Evolutionary conservation across 1,140 invertebrate species (phyloP).

Genomic region (Aporrectodea caliginosa): DNA sequence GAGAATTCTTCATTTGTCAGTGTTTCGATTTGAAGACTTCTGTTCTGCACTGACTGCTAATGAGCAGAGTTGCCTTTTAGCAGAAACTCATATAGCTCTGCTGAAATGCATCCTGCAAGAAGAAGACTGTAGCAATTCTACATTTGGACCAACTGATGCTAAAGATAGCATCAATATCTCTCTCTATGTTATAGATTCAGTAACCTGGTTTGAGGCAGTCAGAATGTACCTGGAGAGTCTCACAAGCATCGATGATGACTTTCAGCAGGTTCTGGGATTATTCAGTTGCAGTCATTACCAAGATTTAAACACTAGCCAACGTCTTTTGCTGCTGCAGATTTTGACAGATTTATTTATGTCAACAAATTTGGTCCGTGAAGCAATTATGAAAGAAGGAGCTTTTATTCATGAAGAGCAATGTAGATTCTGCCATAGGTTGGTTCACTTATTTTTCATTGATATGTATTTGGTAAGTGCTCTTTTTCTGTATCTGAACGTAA

Average conservation of each 20-base stretch:
- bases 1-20: slow-evolving; percentile 80
- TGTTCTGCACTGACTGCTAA: slow-evolving; percentile 85
- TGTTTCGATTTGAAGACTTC: slow-evolving; percentile 93
- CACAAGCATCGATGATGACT: neutral
- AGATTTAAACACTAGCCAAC: slow-evolving; percentile 74
- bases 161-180: slow-evolving; percentile 94
- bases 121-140: slow-evolving; percentile 89
- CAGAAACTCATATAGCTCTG: slow-evolving; percentile 87
- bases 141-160: slow-evolving; percentile 90
- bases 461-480: too few species aligned
- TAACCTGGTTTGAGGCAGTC: slow-evolving; percentile 91
- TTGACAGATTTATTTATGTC: slow-evolving; percentile 88
- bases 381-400: slow-evolving; percentile 87
- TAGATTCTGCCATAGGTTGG: slow-evolving; percentile 74
- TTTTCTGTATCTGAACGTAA: too few species aligned
- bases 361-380: slow-evolving; percentile 87
- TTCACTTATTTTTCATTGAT: neutral
- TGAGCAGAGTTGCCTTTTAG: slow-evolving; percentile 82
- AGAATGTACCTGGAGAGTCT: slow-evolving; percentile 70
- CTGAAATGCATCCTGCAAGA: slow-evolving; percentile 85
- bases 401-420: slow-evolving; percentile 91
- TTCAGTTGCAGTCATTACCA: slow-evolving; percentile 43
- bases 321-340: slow-evolving; percentile 76
- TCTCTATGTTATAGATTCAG: slow-evolving; percentile 82
- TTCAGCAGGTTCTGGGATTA: slow-evolving; percentile 64